phyloP scores from a whole-genome alignment of 2,797 vertebrate genomes.

The Argentina silus region DNA sequence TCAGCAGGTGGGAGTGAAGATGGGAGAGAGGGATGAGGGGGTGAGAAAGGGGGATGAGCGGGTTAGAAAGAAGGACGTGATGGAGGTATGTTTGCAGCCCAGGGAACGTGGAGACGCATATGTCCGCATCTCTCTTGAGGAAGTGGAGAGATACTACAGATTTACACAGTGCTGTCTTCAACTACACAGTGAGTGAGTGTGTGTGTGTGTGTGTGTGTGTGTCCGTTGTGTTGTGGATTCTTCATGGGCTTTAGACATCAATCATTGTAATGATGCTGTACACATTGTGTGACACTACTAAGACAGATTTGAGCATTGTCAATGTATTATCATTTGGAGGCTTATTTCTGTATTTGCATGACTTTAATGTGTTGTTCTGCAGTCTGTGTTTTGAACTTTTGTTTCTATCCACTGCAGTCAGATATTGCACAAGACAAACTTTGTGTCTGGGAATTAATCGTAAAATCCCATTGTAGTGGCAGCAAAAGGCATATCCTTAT shows the following conservation, averaged over 20 bases:
- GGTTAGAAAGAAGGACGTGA: conserved; percentile 4
- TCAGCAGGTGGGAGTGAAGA: not conserved
- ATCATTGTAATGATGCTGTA: not conserved
- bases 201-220: conserved; percentile 1
- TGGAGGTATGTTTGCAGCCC: conserved; percentile 35
- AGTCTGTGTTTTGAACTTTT: not conserved
- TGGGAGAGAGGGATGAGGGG: not conserved
- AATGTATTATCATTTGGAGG: too few species aligned
- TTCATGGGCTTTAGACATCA: not conserved
- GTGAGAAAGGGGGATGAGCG: conserved; percentile 2
- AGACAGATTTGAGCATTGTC: too few species aligned
- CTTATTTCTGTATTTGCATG: too few species aligned
- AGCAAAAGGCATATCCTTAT: conserved; percentile 35
- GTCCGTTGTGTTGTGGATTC: not conserved
- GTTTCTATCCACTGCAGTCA: not conserved
- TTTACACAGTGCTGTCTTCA: conserved; percentile 48
- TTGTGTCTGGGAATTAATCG: not conserved
- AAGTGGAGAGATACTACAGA: conserved; percentile 58
- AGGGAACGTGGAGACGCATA: conserved; percentile 30
- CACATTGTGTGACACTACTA: too few species aligned
- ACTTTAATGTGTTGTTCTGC: not conserved
- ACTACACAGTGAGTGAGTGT: conserved; percentile 53
- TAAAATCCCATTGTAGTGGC: conserved; percentile 1
- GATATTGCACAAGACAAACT: not conserved
- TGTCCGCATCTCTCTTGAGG: conserved; percentile 58